Evolutionary conservation across 2,888 invertebrate genomes (phyloP), one percentile per base, ranked within the genome.

Genomic region (Coecobrya sp.): DNA sequence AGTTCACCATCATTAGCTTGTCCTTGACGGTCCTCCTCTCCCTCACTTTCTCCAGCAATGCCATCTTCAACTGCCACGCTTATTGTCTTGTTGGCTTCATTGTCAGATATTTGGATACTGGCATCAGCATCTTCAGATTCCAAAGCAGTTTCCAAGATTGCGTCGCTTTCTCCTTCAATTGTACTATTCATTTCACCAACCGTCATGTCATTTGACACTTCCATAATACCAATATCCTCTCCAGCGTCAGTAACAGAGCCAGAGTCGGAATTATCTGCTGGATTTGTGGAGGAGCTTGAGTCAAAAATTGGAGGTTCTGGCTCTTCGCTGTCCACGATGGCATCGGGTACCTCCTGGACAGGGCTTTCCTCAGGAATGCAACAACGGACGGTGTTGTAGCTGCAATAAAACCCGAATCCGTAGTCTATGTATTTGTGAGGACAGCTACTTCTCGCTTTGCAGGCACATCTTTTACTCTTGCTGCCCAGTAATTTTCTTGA

Each of bases 371-470:
- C 85, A 0, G 94, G 93, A 65, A 93, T 89, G 59, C 95, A 95
- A 62, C 95, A 95, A 25, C 93, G 93, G 16, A 95, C 94, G 42
- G 92, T 94, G 86, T 88, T 93, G 87, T 94, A 93, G 0, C 94
- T 84, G 27, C 95, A 95, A 27, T 94, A 86, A 59, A 94, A 94
- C 19, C 94, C 94, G 68, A 94, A 94, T 25, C 93, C 92, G 87
- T 95, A 94, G 85, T 95, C 94, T 11, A 91, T 92, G 81, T 94
- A 92, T 49, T 94, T 92, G 8, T 93, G 92, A 8, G 92, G 93
- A 68, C 95, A 95, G n/a, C 88, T 92, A 0, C 76, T 81, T 59
- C 94, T 88, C 3, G 91, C 10, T 70, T 93, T 94, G 76, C 94
- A 94, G 7, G 36, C 59, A 76, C 94, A 94, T n/a, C 45, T 89